phyloP scores from a whole-genome alignment of 2,113 vertebrate genomes.

The Aspiorhynchus laticeps region DNA sequence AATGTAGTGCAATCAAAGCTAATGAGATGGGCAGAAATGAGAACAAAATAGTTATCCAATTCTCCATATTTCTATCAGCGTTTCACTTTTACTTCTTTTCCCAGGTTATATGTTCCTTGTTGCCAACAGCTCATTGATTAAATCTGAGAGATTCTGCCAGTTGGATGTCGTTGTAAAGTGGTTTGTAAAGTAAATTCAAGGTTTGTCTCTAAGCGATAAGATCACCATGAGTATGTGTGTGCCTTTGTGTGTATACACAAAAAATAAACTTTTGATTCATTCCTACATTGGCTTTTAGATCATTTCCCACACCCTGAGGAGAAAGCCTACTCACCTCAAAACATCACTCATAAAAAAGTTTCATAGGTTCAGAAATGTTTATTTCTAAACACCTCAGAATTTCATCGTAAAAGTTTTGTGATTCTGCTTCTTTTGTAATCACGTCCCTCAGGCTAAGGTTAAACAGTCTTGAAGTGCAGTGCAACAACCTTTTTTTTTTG shows the following conservation, averaged over 20 bases:
- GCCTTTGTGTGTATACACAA: not conserved
- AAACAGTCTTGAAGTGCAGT: not conserved
- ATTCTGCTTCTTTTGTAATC: not conserved
- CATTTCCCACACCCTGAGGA: conserved; percentile 5
- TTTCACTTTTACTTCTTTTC: not conserved
- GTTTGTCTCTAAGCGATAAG: not conserved
- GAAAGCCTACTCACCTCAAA: conserved; percentile 3
- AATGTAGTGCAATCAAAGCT: not conserved
- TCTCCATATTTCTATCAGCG: not conserved
- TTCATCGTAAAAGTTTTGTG: not conserved
- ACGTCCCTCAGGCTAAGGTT: not conserved
- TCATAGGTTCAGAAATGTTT: not conserved
- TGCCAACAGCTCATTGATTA: conserved; percentile 9
- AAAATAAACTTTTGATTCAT: not conserved
- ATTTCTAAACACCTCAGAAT: conserved; percentile 6
- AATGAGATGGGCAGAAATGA: conserved; percentile 1
- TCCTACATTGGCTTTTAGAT: not conserved
- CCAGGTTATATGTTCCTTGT: not conserved
- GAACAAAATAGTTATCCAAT: not conserved
- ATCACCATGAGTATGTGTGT: not conserved
- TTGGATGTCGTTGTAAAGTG: not conserved
- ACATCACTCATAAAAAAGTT: not conserved
- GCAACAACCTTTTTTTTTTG: not conserved
- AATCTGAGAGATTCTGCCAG: not conserved
- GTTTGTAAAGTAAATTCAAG: not conserved